Percentiles rank a stretch among this genome's conserved stretches.
Evolutionary conservation across 2,797 vertebrate genomes (phyloP).

Genomic region (Parauchenoglanis punctatus): DNA sequence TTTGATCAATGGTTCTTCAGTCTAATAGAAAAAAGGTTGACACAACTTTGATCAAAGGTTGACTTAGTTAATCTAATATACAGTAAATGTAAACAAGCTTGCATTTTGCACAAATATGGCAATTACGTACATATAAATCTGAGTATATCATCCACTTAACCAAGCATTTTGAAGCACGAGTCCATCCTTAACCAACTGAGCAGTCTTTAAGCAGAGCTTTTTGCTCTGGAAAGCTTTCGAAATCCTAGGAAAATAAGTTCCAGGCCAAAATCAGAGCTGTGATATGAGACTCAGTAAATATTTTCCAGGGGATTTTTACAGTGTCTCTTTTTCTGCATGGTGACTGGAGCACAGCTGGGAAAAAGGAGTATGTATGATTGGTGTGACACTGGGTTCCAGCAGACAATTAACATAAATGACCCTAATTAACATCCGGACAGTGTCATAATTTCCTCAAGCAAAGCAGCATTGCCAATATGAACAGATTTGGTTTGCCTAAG

Average conservation of each 20-base stretch:
- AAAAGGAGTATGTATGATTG: slow-evolving; percentile 51
- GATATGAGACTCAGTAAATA: slow-evolving; percentile 53
- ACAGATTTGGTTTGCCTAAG: slow-evolving; percentile 40
- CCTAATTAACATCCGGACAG: slow-evolving; percentile 61
- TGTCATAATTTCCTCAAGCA: slow-evolving; percentile 43
- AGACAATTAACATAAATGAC: slow-evolving; percentile 62
- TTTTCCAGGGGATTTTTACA: slow-evolving; percentile 49
- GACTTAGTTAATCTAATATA: slow-evolving; percentile 7
- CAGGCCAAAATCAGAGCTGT: slow-evolving; percentile 39
- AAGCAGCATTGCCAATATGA: slow-evolving; percentile 48
- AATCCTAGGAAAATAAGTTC: slow-evolving; percentile 47
- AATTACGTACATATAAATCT: slow-evolving; percentile 18
- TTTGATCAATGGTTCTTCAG: background rate
- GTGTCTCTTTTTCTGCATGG: slow-evolving; percentile 51
- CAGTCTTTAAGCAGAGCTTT: slow-evolving; percentile 19
- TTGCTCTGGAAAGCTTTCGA: slow-evolving; percentile 49
- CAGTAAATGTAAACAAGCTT: background rate
- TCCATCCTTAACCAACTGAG: slow-evolving; percentile 26
- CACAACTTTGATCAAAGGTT: background rate
- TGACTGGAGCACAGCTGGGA: slow-evolving; percentile 55
- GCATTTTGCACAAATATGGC: background rate
- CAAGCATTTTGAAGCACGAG: slow-evolving; percentile 6
- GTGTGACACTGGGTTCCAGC: slow-evolving; percentile 57
- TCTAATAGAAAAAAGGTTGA: background rate
- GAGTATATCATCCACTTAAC: background rate